Evolutionary conservation across 1,140 invertebrate species (phyloP).

Genomic region (Heterodera schachtii): DNA sequence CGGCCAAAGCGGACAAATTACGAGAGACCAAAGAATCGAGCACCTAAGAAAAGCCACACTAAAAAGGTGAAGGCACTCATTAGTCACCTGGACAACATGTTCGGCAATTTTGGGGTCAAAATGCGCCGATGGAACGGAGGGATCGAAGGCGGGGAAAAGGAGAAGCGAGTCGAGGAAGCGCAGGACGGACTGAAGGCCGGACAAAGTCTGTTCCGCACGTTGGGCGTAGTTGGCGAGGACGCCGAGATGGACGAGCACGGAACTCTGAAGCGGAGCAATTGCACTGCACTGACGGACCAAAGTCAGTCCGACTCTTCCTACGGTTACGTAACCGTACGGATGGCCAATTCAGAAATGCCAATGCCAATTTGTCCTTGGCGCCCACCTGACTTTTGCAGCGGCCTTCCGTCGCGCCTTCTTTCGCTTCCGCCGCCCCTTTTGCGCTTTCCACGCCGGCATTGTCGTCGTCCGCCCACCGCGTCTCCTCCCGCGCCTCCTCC

Average conservation of each 20-base stretch:
- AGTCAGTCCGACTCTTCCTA: too few relatives aligned
- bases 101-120: conserved; percentile 57
- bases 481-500: conserved; percentile 24
- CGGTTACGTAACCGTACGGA: conserved; percentile 8
- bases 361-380: neutral
- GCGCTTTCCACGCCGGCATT: neutral
- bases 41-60: neutral
- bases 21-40: conserved; percentile 37
- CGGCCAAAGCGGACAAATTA: conserved; percentile 41
- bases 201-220: conserved; percentile 48
- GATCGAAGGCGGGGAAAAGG: conserved; percentile 48
- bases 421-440: neutral
- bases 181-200: conserved; percentile 51
- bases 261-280: conserved; percentile 29
- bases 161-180: conserved; percentile 47
- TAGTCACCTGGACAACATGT: conserved; percentile 47
- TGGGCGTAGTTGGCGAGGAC: conserved; percentile 54
- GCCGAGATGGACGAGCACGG: conserved; percentile 53
- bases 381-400: conserved; percentile 48
- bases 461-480: conserved; percentile 43
- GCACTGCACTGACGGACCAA: conserved; percentile 16
- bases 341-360: too few relatives aligned
- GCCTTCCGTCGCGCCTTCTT: neutral
- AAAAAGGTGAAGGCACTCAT: neutral
- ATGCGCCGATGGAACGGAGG: conserved; percentile 36